Percentiles rank a stretch among this genome's conserved stretches.
Evolutionary conservation across 2,888 invertebrate genomes (phyloP).

Genomic region (Harmothoe impar): DNA sequence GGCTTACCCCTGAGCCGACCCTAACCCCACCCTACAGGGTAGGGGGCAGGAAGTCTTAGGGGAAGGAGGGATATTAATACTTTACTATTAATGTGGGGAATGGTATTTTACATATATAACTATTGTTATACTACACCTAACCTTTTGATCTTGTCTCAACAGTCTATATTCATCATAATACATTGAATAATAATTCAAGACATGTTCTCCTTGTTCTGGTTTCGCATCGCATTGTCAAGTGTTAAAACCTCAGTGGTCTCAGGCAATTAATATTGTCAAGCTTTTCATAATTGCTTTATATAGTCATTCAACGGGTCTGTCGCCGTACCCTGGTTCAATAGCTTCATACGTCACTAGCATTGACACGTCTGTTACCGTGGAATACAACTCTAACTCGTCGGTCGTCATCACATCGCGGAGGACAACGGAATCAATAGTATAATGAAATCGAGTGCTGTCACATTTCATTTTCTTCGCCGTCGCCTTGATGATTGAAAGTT

Average conservation of each 20-base stretch:
- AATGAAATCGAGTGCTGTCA: neutral
- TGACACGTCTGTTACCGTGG: neutral
- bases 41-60: no score
- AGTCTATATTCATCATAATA: neutral
- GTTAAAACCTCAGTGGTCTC: slow-evolving; percentile 1
- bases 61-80: no score
- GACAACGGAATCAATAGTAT: neutral
- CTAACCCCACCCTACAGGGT: no score
- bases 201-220: neutral
- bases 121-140: neutral
- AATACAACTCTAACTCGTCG: neutral
- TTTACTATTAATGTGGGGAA: neutral
- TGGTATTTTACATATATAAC: neutral
- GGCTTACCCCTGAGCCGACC: neutral
- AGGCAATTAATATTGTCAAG: neutral
- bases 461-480: neutral
- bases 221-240: neutral
- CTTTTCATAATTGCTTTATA: neutral
- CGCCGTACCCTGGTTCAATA: slow-evolving; percentile 21
- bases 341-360: neutral
- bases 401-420: neutral
- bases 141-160: neutral
- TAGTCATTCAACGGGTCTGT: slow-evolving; percentile 8
- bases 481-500: neutral
- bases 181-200: slow-evolving; percentile 6